Conservation (phyloP, 2,797 vertebrate species). For the Danio kyathit region DNA sequence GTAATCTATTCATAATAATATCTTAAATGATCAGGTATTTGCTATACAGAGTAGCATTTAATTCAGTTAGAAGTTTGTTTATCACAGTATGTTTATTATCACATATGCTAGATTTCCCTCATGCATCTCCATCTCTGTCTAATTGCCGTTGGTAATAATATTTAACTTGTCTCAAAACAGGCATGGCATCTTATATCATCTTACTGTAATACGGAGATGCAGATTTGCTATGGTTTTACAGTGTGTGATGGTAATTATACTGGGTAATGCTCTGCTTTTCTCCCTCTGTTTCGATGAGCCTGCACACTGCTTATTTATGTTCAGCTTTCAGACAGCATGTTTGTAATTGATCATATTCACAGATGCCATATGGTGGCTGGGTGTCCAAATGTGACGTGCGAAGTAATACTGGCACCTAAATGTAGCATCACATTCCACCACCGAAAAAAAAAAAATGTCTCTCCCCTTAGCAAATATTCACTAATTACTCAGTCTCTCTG, state of each 20-base stretch:
- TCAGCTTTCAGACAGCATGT: slow-evolving; percentile 51
- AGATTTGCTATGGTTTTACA: not conserved
- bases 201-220: too few species aligned
- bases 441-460: not conserved
- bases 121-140: not conserved
- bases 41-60: too few species aligned
- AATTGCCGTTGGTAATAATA: not conserved
- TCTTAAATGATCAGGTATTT: too few species aligned
- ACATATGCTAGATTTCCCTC: not conserved
- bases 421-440: slow-evolving; percentile 44
- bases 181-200: slow-evolving; percentile 3
- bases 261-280: not conserved
- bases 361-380: slow-evolving; percentile 57
- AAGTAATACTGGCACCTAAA: slow-evolving; percentile 54
- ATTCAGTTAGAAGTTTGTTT: too few species aligned
- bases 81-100: not conserved
- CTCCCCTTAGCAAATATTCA: slow-evolving; percentile 29
- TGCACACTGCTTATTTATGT: slow-evolving; percentile 48
- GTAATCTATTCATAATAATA: too few species aligned
- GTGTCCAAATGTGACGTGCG: slow-evolving; percentile 46
- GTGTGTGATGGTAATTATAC: too few species aligned
- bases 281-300: slow-evolving; percentile 20
- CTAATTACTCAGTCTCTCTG: slow-evolving; percentile 16
- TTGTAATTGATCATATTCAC: slow-evolving; percentile 58
- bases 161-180: slow-evolving; percentile 21